A percentile compares a stretch with the other conserved stretches of the same genome.
Conservation (phyloP, 2,888 invertebrate species). For the Hirtodrosophila trivittata region DNA sequence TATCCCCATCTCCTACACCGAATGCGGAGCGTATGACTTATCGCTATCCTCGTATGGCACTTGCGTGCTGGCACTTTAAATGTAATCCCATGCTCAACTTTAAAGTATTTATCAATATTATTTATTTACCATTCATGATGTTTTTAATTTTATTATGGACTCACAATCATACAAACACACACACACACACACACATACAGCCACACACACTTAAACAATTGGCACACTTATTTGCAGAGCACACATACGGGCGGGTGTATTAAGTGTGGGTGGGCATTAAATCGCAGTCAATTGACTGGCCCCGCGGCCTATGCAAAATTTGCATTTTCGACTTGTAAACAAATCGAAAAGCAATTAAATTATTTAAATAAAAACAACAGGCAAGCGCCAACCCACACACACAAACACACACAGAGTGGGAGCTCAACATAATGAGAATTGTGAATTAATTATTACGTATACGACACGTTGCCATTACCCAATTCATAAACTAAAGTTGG, state of each 20-base stretch:
- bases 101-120: constrained; percentile 33
- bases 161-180: neutral
- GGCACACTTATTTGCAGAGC: constrained; percentile 11
- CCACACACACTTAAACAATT: constrained; percentile 6
- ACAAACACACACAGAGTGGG: constrained; percentile 37
- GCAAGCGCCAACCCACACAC: constrained; percentile 20
- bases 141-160: constrained; percentile 68
- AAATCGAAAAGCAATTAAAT: constrained; percentile 79
- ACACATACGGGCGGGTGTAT: constrained; percentile 30
- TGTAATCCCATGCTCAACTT: constrained; percentile 25
- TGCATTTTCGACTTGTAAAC: constrained; percentile 76
- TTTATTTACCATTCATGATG: constrained; percentile 36
- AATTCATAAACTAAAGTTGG: constrained; percentile 38
- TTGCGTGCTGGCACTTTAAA: constrained; percentile 22
- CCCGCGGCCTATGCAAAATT: constrained; percentile 67
- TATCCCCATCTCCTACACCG: too few species aligned
- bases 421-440: constrained; percentile 68
- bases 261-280: constrained; percentile 53
- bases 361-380: constrained; percentile 77
- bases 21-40: too few species aligned
- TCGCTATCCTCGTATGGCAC: neutral
- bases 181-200: constrained; percentile 4
- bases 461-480: constrained; percentile 34
- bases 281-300: constrained; percentile 76
- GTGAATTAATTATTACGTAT: constrained; percentile 71